Percentiles rank a stretch among this genome's conserved stretches.
Evolutionary conservation across 2,113 vertebrate species (phyloP).

Genomic region (Narcine bancroftii): DNA sequence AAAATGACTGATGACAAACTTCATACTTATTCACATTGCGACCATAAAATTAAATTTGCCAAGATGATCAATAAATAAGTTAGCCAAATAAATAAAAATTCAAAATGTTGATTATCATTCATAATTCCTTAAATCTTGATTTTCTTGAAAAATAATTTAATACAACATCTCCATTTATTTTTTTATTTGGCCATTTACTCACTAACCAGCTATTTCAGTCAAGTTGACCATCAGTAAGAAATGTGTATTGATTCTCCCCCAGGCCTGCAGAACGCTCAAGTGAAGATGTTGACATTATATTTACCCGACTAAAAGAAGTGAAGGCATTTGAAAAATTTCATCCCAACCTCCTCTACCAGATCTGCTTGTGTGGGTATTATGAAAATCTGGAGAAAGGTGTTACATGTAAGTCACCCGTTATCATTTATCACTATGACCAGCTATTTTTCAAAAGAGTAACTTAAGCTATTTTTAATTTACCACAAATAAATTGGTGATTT

Average conservation of each 20-base stretch:
- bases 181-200: background rate
- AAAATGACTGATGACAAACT: background rate
- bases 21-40: background rate
- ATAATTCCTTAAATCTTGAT: background rate
- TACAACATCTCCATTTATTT: background rate
- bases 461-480: background rate
- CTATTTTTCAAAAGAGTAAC: too few species aligned
- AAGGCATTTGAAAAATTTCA: slow-evolving; percentile 94
- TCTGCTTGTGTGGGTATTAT: slow-evolving; percentile 88
- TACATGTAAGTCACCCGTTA: slow-evolving; percentile 66
- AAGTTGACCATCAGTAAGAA: background rate
- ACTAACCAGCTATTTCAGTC: background rate
- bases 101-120: background rate
- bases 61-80: background rate
- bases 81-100: background rate
- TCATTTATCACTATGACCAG: background rate
- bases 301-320: slow-evolving; percentile 79
- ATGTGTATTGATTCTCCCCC: slow-evolving; percentile 42
- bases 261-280: slow-evolving; percentile 86
- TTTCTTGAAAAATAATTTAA: slow-evolving; percentile 8
- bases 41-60: background rate
- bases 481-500: background rate
- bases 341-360: slow-evolving; percentile 84
- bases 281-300: slow-evolving; percentile 92
- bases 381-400: slow-evolving; percentile 91